Conservation (phyloP, 2,888 invertebrate species). For the Epiblema foenella region DNA sequence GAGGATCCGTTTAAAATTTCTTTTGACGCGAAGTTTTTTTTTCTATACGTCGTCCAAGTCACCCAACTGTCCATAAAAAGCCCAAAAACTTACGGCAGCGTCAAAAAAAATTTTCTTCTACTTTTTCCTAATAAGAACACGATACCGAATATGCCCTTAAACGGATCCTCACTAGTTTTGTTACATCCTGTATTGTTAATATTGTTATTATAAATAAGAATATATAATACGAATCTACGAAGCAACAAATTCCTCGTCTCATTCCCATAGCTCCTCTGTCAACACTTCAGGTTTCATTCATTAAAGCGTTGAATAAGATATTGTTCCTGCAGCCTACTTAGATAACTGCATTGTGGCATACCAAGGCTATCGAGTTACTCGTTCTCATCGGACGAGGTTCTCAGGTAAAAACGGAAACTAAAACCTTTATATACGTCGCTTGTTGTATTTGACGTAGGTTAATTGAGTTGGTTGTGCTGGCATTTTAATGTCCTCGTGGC, state of each 20-base stretch:
- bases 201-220: too few relatives aligned
- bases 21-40: too few relatives aligned
- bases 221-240: not conserved
- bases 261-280: conserved; percentile 35
- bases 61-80: too few relatives aligned
- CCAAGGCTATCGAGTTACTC: conserved; percentile 64
- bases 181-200: too few relatives aligned
- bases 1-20: too few relatives aligned
- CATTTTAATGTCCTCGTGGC: conserved; percentile 16
- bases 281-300: conserved; percentile 48
- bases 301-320: conserved; percentile 63
- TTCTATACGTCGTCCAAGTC: too few relatives aligned
- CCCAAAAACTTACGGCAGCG: too few relatives aligned
- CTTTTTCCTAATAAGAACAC: too few relatives aligned
- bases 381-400: conserved; percentile 51
- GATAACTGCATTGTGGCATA: conserved; percentile 63
- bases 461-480: conserved; percentile 23
- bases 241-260: not conserved
- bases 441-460: conserved; percentile 38
- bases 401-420: conserved; percentile 40
- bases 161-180: too few relatives aligned
- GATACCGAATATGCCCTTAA: too few relatives aligned
- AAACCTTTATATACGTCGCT: conserved; percentile 25
- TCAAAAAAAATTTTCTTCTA: too few relatives aligned
- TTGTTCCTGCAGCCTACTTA: conserved; percentile 68